Base-by-base conservation (phyloP, 2,797 vertebrate genomes). In the Acomys russatus region DNA sequence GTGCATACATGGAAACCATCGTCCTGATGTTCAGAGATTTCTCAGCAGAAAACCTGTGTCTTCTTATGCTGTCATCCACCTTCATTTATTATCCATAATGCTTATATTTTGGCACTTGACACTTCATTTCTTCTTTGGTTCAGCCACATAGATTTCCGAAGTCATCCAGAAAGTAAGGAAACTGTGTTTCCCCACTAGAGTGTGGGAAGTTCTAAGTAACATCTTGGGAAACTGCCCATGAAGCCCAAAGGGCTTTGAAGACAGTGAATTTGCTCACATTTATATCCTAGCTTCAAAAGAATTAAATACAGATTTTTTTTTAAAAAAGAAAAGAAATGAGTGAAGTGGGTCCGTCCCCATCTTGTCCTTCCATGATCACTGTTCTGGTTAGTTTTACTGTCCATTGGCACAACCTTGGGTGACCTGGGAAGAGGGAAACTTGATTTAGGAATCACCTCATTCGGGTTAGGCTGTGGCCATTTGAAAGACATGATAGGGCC, bases 31-130 rank as follows among this genome's bases (percentile, higher is more conserved):
- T 66, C 59, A 76, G 92, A 70, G 6, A 80, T 63, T 85, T 56
- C 90, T 97, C 83, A 44, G 92, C 93, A 82, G 56, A 88, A 92
- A 94, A 84, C 14, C 12, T 56, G 28, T 20, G 8, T 33, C 61
- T 80, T 92, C 54, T 64, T 59, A 56, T 1, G 35, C 33, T 82
- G 66, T 71, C 88, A 80, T 80, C 2, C 0, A 23, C 89, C 84
- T 63, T 74, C 71, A 66, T 92, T 92, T 84, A 82, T 94, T 90
- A 87, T 35, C 88, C 79, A 84, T 54, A 59, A 85, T 33, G 89
- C 92, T 85, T 86, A 86, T 30, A 82, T 92, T 92, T 95, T 88
- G 95, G 89, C 88, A 91, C 86, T 59, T 96, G n/a, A 51, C 38
- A 64, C 83, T 63, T 90, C 35, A 70, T 7, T 15, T 70, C 63